These are phyloP conservation scores for Stegana nigrithorax DNA, from an alignment of 2,888 invertebrate genomes.

Conservation along the genomic window DNA sequence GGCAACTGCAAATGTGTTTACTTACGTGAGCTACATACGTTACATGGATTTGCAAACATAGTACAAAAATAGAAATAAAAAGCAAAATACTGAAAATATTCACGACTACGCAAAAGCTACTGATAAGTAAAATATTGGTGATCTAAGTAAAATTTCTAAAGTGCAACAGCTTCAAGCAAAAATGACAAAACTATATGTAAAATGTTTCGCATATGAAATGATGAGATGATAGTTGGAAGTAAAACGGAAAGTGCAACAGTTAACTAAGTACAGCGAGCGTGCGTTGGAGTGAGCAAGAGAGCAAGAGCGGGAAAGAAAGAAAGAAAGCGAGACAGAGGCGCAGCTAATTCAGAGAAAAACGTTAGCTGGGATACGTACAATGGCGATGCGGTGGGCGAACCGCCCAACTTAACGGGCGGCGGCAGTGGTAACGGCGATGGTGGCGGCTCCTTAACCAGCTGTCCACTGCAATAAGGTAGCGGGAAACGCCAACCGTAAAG, in stretches of 20 bases:
- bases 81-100: no score
- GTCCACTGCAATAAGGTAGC: slow-evolving; percentile 95
- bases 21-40: no score
- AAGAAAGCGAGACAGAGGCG: neutral
- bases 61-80: no score
- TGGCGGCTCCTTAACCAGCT: slow-evolving; percentile 77
- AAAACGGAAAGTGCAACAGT: neutral
- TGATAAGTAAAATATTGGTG: neutral
- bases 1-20: no score
- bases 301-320: neutral
- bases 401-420: slow-evolving; percentile 81
- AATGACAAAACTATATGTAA: neutral
- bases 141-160: neutral
- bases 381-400: slow-evolving; percentile 76
- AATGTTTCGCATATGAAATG: neutral
- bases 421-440: slow-evolving; percentile 84
- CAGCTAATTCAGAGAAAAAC: no score
- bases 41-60: no score
- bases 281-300: neutral
- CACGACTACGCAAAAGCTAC: no score
- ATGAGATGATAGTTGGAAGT: neutral
- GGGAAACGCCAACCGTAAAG: slow-evolving; percentile 97
- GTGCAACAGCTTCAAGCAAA: neutral
- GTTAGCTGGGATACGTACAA: slow-evolving; percentile 71
- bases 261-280: neutral